Evolutionary conservation across 1,140 invertebrate genomes (phyloP), one percentile per base, ranked within the genome.

Genomic region (Sipha flava): DNA sequence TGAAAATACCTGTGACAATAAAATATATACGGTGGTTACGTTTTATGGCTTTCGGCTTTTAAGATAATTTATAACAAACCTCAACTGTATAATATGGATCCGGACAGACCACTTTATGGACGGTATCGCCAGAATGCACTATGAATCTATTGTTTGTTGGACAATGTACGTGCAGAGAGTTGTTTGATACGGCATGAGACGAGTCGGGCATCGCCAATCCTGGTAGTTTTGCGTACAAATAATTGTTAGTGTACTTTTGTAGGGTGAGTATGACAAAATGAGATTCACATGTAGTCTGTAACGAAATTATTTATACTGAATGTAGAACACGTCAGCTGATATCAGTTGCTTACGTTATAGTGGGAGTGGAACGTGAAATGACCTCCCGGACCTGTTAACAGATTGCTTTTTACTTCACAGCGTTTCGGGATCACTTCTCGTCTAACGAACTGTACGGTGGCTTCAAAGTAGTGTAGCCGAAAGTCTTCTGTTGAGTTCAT

Each of bases 401-500:
- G 86, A 80, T 92, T 88, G 79, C 89, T 73, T 3, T 62, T 80
- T 21, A 66, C 70, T 31, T 75, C 57, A 14, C 80, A 64, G 1
- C 72, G 89, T 80, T 88, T 87, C 26, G 89, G 85, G 83, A 93
- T 95, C 29, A 88, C 85, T 23, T 89, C 86, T 66, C 90, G 88
- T 83, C 92, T 90, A 0, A 94, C 87, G 82, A 94, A 95, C 84
- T 95, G 93, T 85, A 92, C 94, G 47, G 89, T 90, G 23, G 92
- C 94, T 85, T 95, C 93, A 84, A 96, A 95, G 80, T 90, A 91
- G 52, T 94, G 88, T 77, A 92, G 91, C 72, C 91, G 89, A 84
- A 93, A 94, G 86, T 96, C 94, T 83, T 95, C 93, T 9, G 90
- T 86, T 0, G 92, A 89, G 62, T 91, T 90, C 94, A 96, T 96